Percentiles rank a stretch among this genome's conserved stretches.
These are phyloP conservation scores for Callocephalon fimbriatum DNA, from an alignment of 2,113 vertebrate genomes.

Conservation along the genomic window DNA sequence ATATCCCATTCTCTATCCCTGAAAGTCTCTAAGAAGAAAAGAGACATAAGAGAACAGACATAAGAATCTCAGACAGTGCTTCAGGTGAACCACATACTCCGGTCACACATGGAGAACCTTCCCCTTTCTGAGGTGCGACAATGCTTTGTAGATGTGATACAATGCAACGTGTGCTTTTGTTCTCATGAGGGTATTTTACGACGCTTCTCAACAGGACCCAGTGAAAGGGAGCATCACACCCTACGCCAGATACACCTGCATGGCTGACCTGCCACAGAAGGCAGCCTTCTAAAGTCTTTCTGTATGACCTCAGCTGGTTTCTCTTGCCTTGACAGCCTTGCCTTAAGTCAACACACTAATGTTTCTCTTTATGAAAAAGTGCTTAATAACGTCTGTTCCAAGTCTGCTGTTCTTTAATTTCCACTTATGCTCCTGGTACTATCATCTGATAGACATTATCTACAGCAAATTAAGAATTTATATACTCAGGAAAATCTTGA, in stretches of 20 bases:
- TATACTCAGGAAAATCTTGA: neutral
- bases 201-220: neutral
- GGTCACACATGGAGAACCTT: fast-evolving
- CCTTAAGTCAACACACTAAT: neutral
- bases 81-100: neutral
- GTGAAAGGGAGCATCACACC: neutral
- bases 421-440: constrained; percentile 12
- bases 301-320: neutral
- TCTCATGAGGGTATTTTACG: neutral
- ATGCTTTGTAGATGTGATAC: neutral
- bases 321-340: neutral
- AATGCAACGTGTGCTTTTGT: fast-evolving
- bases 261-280: neutral
- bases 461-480: constrained; percentile 60
- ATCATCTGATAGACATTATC: constrained; percentile 47
- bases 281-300: neutral
- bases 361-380: neutral
- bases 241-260: neutral
- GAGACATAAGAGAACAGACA: neutral
- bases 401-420: constrained; percentile 33
- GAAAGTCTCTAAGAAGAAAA: neutral
- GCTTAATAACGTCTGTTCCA: neutral
- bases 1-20: neutral
- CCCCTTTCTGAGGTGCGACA: fast-evolving
- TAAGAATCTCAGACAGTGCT: neutral